A percentile compares a stretch with the other conserved stretches of the same genome.
Evolutionary conservation across 2,113 vertebrate genomes (phyloP).

Genomic region (Carlito syrichta): DNA sequence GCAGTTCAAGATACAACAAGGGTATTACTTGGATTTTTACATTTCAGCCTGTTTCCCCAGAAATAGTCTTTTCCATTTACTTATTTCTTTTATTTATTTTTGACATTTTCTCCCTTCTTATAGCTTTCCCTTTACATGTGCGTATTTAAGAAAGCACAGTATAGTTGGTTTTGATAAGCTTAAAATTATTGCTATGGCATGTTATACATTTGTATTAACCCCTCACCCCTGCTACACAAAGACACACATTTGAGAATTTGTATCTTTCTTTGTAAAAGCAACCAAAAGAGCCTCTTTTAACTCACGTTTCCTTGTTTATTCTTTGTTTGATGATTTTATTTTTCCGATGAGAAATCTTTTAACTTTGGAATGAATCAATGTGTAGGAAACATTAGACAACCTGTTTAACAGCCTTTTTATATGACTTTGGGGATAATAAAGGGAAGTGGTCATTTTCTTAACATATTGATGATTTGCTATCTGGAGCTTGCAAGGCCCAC

Average conservation of each 20-base stretch:
- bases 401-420: not conserved
- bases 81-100: not conserved
- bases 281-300: not conserved
- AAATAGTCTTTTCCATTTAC: not conserved
- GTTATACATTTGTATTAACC: not conserved
- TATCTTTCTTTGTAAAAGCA: not conserved
- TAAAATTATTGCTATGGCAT: not conserved
- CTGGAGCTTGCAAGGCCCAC: not conserved
- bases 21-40: not conserved
- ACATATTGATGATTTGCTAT: not conserved
- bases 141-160: not conserved
- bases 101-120: not conserved
- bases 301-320: not conserved
- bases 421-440: not conserved
- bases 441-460: not conserved
- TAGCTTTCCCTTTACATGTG: not conserved
- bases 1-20: not conserved
- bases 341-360: not conserved
- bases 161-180: not conserved
- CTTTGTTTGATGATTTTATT: not conserved
- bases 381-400: not conserved
- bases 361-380: not conserved
- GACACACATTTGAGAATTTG: not conserved
- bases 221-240: not conserved
- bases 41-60: not conserved